A percentile compares a stretch with the other conserved stretches of the same genome.
phyloP scores from a whole-genome alignment of 2,888 invertebrate genomes.

The Parasteatoda lunata region DNA sequence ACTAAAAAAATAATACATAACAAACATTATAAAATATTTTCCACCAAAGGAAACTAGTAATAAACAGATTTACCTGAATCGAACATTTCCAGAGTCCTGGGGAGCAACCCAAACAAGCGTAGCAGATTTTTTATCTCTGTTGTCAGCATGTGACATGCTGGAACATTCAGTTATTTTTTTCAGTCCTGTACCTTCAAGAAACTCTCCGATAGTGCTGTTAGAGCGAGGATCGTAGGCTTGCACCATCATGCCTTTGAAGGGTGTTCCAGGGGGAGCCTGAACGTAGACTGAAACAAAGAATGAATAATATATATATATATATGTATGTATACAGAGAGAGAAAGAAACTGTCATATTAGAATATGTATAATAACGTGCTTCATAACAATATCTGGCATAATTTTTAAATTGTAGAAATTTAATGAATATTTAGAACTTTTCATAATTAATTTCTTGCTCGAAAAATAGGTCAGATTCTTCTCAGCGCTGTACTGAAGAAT shows the following conservation, averaged over 20 bases:
- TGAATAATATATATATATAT: background rate
- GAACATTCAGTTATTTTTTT: slow-evolving; percentile 67
- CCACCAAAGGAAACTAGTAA: no score
- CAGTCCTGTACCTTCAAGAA: slow-evolving; percentile 65
- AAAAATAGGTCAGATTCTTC: no score
- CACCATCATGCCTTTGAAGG: slow-evolving; percentile 69
- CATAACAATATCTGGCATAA: no score
- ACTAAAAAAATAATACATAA: no score
- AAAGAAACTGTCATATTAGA: no score
- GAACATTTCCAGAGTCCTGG: slow-evolving; percentile 59
- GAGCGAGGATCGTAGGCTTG: slow-evolving; percentile 69
- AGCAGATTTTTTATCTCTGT: slow-evolving; percentile 68
- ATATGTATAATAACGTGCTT: no score
- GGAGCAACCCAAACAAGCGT: slow-evolving; percentile 69
- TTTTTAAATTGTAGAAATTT: no score
- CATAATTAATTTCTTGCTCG: no score
- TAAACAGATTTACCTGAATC: slow-evolving; percentile 52
- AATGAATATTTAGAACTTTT: no score
- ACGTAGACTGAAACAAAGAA: slow-evolving; percentile 37
- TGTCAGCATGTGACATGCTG: slow-evolving; percentile 69
- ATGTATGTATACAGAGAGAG: no score
- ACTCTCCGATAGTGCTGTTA: slow-evolving; percentile 67
- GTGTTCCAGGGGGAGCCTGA: slow-evolving; percentile 59
- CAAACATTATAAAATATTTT: no score
- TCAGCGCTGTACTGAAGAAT: no score